Evolutionary conservation across 1,140 invertebrate species (phyloP).

Genomic region (Mactra quadrangularis): DNA sequence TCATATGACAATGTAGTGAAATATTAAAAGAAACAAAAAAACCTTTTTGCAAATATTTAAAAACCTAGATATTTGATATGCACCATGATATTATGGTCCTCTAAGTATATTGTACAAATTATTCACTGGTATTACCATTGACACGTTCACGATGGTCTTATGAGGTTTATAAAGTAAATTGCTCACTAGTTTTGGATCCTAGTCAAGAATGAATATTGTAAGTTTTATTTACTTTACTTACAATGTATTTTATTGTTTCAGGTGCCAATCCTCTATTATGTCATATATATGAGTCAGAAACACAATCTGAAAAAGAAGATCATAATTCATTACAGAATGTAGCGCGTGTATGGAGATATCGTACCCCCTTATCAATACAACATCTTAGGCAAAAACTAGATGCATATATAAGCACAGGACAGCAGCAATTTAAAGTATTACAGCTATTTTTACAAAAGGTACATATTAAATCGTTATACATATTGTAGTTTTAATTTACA

Average conservation of each 20-base stretch:
- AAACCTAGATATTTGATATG: no score
- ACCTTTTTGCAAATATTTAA: no score
- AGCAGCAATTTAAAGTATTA: not conserved
- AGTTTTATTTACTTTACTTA: no score
- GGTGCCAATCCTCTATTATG: conserved; percentile 63
- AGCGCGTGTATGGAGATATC: conserved; percentile 63
- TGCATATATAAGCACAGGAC: not conserved
- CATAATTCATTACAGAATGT: conserved; percentile 11
- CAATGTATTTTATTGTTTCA: not conserved
- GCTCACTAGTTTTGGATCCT: no score
- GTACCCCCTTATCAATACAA: conserved; percentile 59
- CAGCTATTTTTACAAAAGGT: conserved; percentile 4
- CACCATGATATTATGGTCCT: no score
- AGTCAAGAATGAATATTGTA: no score
- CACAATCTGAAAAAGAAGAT: not conserved
- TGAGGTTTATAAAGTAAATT: no score
- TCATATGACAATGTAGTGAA: no score
- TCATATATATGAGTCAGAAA: conserved; percentile 68
- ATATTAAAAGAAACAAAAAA: no score
- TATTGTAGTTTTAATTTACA: not conserved
- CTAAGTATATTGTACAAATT: no score
- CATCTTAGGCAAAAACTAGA: conserved; percentile 55
- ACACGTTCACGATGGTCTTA: no score
- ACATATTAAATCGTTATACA: not conserved
- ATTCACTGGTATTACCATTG: no score